Percentiles rank a stretch among this genome's conserved stretches.
phyloP scores from a whole-genome alignment of 1,140 invertebrate species.

The Polypedilum vanderplanki region DNA sequence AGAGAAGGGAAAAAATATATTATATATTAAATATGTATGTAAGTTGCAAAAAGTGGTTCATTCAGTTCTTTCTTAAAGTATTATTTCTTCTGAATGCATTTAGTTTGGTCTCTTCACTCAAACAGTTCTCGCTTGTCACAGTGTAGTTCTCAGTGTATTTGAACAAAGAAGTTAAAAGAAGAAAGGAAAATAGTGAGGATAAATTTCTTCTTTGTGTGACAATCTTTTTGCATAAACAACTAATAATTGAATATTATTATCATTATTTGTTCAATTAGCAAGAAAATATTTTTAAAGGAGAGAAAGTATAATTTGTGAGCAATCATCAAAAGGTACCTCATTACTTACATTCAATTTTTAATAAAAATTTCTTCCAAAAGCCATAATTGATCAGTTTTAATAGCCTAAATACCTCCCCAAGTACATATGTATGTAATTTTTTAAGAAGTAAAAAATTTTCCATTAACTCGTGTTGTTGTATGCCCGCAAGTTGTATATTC shows the following conservation, averaged over 20 bases:
- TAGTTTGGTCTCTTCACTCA: not conserved
- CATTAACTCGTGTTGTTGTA: no score
- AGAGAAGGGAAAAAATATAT: not conserved
- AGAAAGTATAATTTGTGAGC: not conserved
- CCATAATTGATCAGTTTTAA: not conserved
- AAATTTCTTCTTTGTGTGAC: no score
- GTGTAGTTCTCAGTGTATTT: not conserved
- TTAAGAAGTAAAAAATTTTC: no score
- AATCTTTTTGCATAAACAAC: no score
- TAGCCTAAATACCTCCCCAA: no score
- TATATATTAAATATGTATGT: not conserved
- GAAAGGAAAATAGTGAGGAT: no score
- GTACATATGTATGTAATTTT: no score
- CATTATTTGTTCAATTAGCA: no score
- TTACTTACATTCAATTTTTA: not conserved
- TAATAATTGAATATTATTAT: no score
- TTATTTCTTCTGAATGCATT: not conserved
- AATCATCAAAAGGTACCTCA: not conserved
- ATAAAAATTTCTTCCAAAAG: not conserved
- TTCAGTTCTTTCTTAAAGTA: not conserved
- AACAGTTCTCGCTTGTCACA: not conserved
- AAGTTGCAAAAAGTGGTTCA: not conserved
- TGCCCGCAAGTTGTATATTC: no score
- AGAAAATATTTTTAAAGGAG: no score
- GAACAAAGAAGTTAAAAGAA: no score